Conservation (phyloP, 2,113 vertebrate species). For the Campylorhamphus procurvoides region DNA sequence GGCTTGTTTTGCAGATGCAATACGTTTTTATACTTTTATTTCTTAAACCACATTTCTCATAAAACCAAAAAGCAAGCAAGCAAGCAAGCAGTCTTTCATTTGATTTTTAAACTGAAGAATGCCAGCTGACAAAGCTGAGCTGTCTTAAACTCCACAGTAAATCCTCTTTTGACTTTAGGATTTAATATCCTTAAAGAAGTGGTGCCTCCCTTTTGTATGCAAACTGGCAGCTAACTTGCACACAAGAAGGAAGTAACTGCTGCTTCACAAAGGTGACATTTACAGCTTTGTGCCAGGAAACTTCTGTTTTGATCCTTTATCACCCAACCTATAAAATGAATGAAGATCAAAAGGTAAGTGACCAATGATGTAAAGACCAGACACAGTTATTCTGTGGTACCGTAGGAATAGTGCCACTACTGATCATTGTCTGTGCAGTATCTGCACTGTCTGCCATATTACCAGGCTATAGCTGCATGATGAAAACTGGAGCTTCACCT, state of each 20-base stretch:
- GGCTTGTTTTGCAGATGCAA: background rate
- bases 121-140: background rate
- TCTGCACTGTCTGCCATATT: background rate
- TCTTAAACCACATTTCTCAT: background rate
- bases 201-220: background rate
- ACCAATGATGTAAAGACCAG: background rate
- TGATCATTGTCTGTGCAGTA: background rate
- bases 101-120: slow-evolving; percentile 5
- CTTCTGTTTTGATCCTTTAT: background rate
- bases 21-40: background rate
- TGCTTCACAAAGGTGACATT: background rate
- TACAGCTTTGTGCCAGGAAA: background rate
- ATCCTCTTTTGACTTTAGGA: background rate
- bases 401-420: background rate
- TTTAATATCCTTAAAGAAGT: background rate
- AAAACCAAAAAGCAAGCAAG: background rate
- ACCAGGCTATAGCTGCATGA: background rate
- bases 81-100: background rate
- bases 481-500: background rate
- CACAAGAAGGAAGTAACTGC: background rate
- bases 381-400: background rate
- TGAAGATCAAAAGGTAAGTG: background rate
- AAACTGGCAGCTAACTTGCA: background rate
- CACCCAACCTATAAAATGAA: background rate
- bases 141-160: background rate